These are phyloP conservation scores for Enteromius viviparus DNA, from an alignment of 2,797 vertebrate genomes.

Conservation along the genomic window DNA sequence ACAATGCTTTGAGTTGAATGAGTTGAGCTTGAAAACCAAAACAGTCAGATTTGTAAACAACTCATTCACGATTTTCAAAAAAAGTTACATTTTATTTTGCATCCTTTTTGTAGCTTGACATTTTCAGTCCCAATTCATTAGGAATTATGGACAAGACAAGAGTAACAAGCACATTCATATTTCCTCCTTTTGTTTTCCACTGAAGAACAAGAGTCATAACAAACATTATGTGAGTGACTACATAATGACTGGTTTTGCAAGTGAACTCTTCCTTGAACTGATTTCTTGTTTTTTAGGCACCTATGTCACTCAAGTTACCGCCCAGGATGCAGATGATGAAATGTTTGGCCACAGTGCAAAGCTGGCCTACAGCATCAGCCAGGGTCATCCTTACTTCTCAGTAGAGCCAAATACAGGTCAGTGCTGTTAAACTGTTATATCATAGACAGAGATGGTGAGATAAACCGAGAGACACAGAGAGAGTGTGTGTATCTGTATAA, in stretches of 20 bases:
- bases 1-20: background rate
- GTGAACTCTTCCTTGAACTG: background rate
- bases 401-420: constrained; percentile 94
- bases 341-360: constrained; percentile 93
- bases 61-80: background rate
- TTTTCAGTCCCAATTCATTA: background rate
- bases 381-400: constrained; percentile 95
- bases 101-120: background rate
- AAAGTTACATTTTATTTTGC: background rate
- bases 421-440: constrained; percentile 40
- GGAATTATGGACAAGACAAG: background rate
- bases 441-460: constrained; percentile 6
- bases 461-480: constrained; percentile 11
- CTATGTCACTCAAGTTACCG: constrained; percentile 93
- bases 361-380: constrained; percentile 92
- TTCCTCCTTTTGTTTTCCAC: background rate
- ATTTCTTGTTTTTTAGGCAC: constrained; percentile 79
- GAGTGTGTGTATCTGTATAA: constrained; percentile 8
- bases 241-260: background rate
- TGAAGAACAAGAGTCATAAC: background rate
- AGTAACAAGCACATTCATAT: background rate
- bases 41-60: background rate
- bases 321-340: constrained; percentile 92
- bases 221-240: background rate
- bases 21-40: constrained; percentile 1